Evolutionary conservation across 2,888 invertebrate species (phyloP), one percentile per base, ranked within the genome.

Genomic region (Trachelus iudaicus): DNA sequence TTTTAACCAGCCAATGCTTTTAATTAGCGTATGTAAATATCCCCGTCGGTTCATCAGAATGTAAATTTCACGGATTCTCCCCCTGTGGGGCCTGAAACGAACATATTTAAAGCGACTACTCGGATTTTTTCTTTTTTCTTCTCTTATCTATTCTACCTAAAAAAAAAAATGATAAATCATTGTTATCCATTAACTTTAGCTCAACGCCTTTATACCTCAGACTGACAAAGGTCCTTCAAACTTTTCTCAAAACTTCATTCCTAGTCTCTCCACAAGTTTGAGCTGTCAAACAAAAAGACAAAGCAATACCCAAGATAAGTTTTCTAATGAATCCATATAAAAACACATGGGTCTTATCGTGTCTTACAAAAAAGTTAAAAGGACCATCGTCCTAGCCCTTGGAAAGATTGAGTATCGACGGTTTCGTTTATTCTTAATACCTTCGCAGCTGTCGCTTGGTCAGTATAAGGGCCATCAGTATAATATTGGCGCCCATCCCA

Each of bases 401-500:
- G 56, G 9, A 6, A 33, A 37, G 37, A 30, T 34, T 74, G 33
- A 69, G 33, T 30, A 69, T 75, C 40, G 34, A 75, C 23, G 23
- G 23, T 23, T 56, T 56, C 69, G 40, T 69, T 13, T 4, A 34
- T 69, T 35, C 35, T 75, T 75, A 76, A 73, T 92, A 96, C 96
- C 96, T 95, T 88, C 97, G 93, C 71, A 97, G 93, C 89, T 96
- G 96, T 87, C 95, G 94, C 92, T 96, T 96, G 92, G 95, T 94
- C 75, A 97, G 93, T 88, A 97, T 96, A 83, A 97, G 94, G 13
- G 94, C 94, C 96, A 97, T 97, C 76, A 97, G 94, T 56, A 96
- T 95, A 82, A 96, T 92, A 92, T 97, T 97, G 40, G 97, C 96
- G 0, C 95, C 95, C 94, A 97, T 96, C 79, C 97, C 97, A 81